phyloP scores from a whole-genome alignment of 1,140 invertebrate species.

The Drosophila watanabei region DNA sequence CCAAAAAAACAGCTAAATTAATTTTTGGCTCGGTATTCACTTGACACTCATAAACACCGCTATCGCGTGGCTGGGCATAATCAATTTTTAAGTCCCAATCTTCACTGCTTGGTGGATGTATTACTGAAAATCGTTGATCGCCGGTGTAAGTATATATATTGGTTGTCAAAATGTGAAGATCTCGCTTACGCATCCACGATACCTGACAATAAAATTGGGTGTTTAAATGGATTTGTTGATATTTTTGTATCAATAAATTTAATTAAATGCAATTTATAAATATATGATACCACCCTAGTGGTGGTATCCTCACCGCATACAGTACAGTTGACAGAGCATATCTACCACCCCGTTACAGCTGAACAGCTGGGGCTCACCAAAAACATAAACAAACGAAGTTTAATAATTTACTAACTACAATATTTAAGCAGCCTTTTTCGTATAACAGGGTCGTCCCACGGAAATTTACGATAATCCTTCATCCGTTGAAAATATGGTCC shows the following conservation, averaged over 20 bases:
- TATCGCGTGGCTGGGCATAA: conserved; percentile 94
- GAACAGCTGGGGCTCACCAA: no score
- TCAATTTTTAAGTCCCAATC: conserved; percentile 96
- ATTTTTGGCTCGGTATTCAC: conserved; percentile 95
- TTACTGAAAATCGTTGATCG: conserved; percentile 93
- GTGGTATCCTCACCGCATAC: background rate
- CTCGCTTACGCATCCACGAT: conserved; percentile 96
- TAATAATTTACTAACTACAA: no score
- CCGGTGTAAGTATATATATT: conserved; percentile 95
- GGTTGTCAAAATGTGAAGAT: conserved; percentile 95
- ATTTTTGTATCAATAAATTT: background rate
- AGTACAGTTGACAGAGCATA: background rate
- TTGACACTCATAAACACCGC: conserved; percentile 95
- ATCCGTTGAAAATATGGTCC: no score
- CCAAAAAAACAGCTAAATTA: conserved; percentile 91
- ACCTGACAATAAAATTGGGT: conserved; percentile 87
- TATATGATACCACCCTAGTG: background rate
- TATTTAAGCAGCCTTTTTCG: no score
- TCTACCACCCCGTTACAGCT: no score
- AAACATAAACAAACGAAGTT: no score
- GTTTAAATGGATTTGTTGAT: background rate
- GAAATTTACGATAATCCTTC: no score
- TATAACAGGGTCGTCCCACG: no score
- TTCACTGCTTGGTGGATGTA: conserved; percentile 94
- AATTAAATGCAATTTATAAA: background rate